Percentiles rank a stretch among this genome's conserved stretches.
Conservation (phyloP, 2,888 invertebrate species). For the Yponomeuta evonymella region DNA sequence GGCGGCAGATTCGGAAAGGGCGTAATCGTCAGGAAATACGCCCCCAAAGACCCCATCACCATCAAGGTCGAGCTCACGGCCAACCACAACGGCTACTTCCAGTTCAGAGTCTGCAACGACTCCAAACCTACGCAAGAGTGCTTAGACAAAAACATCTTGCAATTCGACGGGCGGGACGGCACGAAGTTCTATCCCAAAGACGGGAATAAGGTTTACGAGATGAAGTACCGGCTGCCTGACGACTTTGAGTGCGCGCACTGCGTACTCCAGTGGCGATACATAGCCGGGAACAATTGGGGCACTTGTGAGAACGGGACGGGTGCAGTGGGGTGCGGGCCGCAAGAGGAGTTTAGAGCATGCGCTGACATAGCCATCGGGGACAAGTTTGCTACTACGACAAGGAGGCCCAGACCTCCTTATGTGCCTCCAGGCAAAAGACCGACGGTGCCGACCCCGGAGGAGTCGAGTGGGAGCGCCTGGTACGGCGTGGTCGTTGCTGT, state of each 20-base stretch:
- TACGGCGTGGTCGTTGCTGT: conserved; percentile 78
- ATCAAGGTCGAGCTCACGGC: conserved; percentile 91
- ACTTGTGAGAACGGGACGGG: conserved; percentile 83
- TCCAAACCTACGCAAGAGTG: conserved; percentile 84
- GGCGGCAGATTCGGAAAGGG: conserved; percentile 91
- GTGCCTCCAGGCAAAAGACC: conserved; percentile 61
- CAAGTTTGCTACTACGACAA: conserved; percentile 58
- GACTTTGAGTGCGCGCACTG: conserved; percentile 87
- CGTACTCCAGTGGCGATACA: conserved; percentile 91
- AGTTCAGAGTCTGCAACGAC: conserved; percentile 88
- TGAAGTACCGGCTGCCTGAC: conserved; percentile 78
- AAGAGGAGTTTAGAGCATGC: conserved; percentile 91
- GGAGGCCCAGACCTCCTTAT: conserved; percentile 61
- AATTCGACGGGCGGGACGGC: conserved; percentile 66
- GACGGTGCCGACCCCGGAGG: conserved; percentile 55
- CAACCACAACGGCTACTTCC: conserved; percentile 90
- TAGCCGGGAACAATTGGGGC: conserved; percentile 92
- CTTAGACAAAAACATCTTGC: conserved; percentile 82
- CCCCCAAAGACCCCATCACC: conserved; percentile 79
- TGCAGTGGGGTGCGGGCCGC: conserved; percentile 90
- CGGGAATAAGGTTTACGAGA: conserved; percentile 87
- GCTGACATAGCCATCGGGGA: conserved; percentile 86
- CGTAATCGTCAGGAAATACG: conserved; percentile 87
- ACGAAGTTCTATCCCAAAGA: conserved; percentile 84
- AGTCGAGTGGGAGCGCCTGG: conserved; percentile 63